These are phyloP conservation scores for Magallana gigas DNA, from an alignment of 1,140 invertebrate species.

Conservation along the genomic window DNA sequence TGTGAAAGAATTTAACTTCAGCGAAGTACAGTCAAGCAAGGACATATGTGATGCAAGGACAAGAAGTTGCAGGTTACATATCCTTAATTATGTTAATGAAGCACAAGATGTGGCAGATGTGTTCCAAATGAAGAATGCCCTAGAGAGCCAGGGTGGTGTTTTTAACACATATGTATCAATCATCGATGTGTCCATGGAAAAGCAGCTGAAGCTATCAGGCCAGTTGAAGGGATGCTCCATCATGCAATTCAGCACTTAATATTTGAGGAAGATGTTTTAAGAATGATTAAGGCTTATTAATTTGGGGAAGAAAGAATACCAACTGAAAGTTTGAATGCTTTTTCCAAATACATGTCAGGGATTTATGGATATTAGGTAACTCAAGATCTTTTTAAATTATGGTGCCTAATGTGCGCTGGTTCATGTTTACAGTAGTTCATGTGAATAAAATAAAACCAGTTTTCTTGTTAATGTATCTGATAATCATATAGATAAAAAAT, in stretches of 20 bases:
- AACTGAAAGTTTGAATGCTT: not conserved
- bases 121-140: conserved; percentile 21
- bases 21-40: conserved; percentile 24
- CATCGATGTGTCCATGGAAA: too few species aligned
- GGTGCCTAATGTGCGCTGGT: too few species aligned
- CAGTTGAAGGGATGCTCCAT: not conserved
- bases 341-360: not conserved
- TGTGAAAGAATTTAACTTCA: conserved; percentile 32
- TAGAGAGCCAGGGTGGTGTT: too few species aligned
- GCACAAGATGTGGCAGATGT: not conserved
- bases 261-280: conserved; percentile 25
- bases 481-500: too few species aligned
- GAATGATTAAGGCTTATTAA: conserved; percentile 21
- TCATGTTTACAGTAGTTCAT: too few species aligned
- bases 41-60: conserved; percentile 40
- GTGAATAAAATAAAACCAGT: too few species aligned
- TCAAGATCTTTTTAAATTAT: too few species aligned
- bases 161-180: too few species aligned
- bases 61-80: not conserved
- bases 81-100: conserved; percentile 7
- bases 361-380: too few species aligned
- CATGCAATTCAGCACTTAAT: conserved; percentile 34
- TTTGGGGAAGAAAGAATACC: not conserved
- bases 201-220: not conserved
- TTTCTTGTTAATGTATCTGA: too few species aligned